Base-by-base conservation (phyloP, 1,140 invertebrate species). In the Oreohelix idahoensis region DNA sequence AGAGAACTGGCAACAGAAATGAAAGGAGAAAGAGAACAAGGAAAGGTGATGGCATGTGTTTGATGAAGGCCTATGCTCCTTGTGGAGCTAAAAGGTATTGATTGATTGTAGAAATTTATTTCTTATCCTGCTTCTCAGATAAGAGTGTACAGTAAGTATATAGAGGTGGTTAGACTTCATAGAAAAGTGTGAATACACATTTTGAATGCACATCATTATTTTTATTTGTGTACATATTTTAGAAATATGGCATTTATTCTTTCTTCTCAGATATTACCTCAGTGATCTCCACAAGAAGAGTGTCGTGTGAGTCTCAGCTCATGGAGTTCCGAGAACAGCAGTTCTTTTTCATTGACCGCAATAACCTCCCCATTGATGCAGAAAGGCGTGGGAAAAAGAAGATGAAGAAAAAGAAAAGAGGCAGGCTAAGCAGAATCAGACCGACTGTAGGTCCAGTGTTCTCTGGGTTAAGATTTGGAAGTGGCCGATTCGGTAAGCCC, bases 331-430 rank as follows among this genome's bases (percentile, higher is more conserved):
- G 71, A 26, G 80, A 82, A 17, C 38, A 36, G 32, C 70, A 82
- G 80, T 82, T 74, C 51, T 63, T 58, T 20, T 53, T 82, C 29
- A 58, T 82, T 36, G 70, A 75, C 58, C 42, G 51, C 2, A 39
- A 82, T 32, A 71, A 70, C 15, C 51, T 82, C 0, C 80, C 80
- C 42, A n/a, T 17, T 35, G 51, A 42, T 29, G 29, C 5, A 0
- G 15, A 13, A 23, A 23, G 80, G 10, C n/a, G 26, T 23, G 51
- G 51, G 1, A 75, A 63, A n/a, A 75, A 75, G 45, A 73, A 75
- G 38, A 82, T 36, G 45, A 74, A 74, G 71, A 73, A 75, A n/a
- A 82, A 82, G 80, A 82, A 75, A 70, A 49, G 71, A 36, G 49
- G 51, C n/a, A 82, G 45, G 51, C 38, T 82, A 0, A 82, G 70